Percentiles rank a stretch among this genome's conserved stretches.
Evolutionary conservation across 1,140 invertebrate species (phyloP).

Genomic region (Caenorhabditis latens): DNA sequence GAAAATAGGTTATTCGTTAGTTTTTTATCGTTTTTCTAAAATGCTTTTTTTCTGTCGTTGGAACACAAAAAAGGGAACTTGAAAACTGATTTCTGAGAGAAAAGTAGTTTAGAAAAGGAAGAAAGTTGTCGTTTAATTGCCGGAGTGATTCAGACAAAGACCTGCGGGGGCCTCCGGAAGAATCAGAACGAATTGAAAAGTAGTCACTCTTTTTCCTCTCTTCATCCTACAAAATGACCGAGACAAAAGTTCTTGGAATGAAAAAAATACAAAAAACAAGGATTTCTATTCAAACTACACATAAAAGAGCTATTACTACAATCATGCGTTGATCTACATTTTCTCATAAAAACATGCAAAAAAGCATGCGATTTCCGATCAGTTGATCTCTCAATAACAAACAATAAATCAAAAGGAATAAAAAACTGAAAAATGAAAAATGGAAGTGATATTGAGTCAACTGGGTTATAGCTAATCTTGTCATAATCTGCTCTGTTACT

Average conservation of each 20-base stretch:
- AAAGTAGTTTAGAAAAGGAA: background rate
- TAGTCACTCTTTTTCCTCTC: background rate
- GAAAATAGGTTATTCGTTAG: no score
- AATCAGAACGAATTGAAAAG: background rate
- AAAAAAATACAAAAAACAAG: background rate
- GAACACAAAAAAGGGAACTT: no score
- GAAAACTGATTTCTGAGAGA: background rate
- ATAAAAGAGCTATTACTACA: background rate
- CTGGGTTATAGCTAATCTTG: no score
- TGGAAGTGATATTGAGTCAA: no score
- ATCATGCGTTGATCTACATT: background rate
- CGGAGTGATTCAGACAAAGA: background rate
- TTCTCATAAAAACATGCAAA: constrained; percentile 12
- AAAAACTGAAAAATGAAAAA: no score
- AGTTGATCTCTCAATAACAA: background rate
- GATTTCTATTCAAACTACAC: background rate
- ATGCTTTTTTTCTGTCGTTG: no score
- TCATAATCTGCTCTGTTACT: no score
- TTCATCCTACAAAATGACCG: background rate
- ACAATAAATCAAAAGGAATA: no score
- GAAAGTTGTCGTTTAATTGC: background rate
- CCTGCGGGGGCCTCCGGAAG: background rate
- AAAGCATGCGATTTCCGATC: background rate
- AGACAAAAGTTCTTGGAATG: constrained; percentile 7
- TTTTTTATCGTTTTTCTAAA: no score